phyloP scores from a whole-genome alignment of 2,113 vertebrate species.

The Silurus glanis region DNA sequence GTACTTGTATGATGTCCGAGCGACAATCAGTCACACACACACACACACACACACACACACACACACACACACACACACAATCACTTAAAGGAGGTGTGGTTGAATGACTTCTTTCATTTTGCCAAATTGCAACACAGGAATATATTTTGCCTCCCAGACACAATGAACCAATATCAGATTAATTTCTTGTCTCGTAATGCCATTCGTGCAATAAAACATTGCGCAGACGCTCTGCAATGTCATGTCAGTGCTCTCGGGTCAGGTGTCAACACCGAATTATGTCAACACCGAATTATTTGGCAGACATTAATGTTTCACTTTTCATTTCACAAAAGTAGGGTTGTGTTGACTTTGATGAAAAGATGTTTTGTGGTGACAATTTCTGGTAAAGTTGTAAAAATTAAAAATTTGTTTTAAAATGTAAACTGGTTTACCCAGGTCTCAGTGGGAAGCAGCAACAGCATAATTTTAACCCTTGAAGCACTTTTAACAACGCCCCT shows the following conservation, averaged over 20 bases:
- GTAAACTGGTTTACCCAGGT: constrained; percentile 16
- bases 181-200: not conserved
- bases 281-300: not conserved
- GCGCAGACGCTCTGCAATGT: not conserved
- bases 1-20: constrained; percentile 61
- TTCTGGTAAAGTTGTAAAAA: constrained; percentile 30
- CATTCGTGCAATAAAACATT: constrained; percentile 7
- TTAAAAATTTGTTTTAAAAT: constrained; percentile 15
- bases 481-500: constrained; percentile 71
- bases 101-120: not conserved
- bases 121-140: not conserved
- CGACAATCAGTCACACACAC: constrained; percentile 67
- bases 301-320: constrained; percentile 15
- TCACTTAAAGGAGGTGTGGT: constrained; percentile 58
- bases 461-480: constrained; percentile 58
- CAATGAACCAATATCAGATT: not conserved
- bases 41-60: too few relatives aligned
- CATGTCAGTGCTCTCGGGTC: not conserved
- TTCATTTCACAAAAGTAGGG: not conserved
- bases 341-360: constrained; percentile 17
- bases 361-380: constrained; percentile 17
- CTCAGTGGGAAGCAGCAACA: constrained; percentile 45
- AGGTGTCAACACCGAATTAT: not conserved
- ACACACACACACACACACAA: too few relatives aligned
- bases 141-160: not conserved